Evolutionary conservation across 2,888 invertebrate genomes (phyloP).

Genomic region (Pollenia angustigena): DNA sequence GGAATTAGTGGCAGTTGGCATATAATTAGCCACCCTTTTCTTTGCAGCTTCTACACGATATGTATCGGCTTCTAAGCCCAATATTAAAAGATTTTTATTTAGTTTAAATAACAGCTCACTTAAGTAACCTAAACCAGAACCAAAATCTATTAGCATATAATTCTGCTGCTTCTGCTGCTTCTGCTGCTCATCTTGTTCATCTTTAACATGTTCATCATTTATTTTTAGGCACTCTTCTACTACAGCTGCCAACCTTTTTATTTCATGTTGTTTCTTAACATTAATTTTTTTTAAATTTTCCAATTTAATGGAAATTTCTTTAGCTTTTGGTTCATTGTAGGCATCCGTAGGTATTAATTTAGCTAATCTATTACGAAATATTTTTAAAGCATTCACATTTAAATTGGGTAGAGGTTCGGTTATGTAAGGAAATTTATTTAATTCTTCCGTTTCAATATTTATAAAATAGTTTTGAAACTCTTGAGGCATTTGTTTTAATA

Average conservation of each 20-base stretch:
- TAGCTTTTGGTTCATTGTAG: constrained; percentile 53
- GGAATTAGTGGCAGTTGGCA: constrained; percentile 84
- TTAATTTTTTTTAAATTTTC: constrained; percentile 83
- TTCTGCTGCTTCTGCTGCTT: constrained; percentile 79
- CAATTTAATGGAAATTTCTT: neutral
- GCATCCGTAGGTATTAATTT: constrained; percentile 75
- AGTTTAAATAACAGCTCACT: constrained; percentile 87
- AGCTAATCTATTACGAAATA: constrained; percentile 78
- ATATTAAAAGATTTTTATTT: constrained; percentile 86
- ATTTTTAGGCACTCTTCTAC: constrained; percentile 73
- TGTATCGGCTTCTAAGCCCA: constrained; percentile 88
- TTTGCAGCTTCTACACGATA: constrained; percentile 86
- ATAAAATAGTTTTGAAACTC: constrained; percentile 85
- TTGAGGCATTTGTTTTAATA: constrained; percentile 86
- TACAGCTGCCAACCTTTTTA: constrained; percentile 86
- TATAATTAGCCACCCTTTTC: constrained; percentile 86
- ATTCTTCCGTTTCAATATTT: constrained; percentile 82
- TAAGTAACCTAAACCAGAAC: constrained; percentile 91
- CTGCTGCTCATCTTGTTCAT: constrained; percentile 67
- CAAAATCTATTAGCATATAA: constrained; percentile 88
- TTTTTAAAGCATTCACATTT: neutral
- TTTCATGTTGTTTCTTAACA: constrained; percentile 90
- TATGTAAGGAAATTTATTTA: constrained; percentile 84
- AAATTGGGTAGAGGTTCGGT: constrained; percentile 43
- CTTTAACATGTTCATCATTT: neutral